Base-by-base conservation (phyloP, 53 echinoderm and acorn worm species). In the Temnopleurus reevesii region DNA sequence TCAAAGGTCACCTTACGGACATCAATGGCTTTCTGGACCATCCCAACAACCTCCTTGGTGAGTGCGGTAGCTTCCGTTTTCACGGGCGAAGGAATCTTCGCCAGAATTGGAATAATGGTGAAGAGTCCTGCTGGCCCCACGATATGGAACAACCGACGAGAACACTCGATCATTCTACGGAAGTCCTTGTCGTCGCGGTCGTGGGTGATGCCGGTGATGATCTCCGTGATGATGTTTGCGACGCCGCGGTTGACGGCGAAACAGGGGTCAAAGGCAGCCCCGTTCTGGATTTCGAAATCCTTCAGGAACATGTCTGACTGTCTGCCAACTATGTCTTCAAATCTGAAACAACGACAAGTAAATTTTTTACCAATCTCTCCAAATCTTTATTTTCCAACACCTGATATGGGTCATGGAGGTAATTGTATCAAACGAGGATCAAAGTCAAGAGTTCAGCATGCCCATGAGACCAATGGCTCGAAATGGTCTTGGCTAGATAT, bases 141-240 rank as follows among this genome's bases (percentile, higher is more conserved):
- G 4, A 53, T 8, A 4, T 81, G 12, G 15, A 81, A 81, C 9
- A 81, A 29, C 4, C 81, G 81, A 12, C 28, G 2, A 1, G 81
- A 81, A 15, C 45, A 12, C 27, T 9, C 49, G 2, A 81, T 53
- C 7, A 81, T 13, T 30, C 19, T 26, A 2, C 27, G 55, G 54
- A 81, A 81, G 4, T 54, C 45, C n/a, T 4, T 3, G n/a, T 81
- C 81, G 81, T 53, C 54, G 55, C 53, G 15, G 8, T 81, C 81
- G 81, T 81, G 53, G 0, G 53, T 53, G 33, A 54, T 54, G 2
- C 81, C 81, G 19, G 55, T 81, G 30, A 81, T 53, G 17, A 81
- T 28, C 81, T n/a, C 27, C 9, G 81, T 54, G 54, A 81, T 53
- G 81, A 81, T 81, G 81, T 54, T 81, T 28, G 46, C 81, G 55